Base-by-base conservation (phyloP, 2,113 vertebrate species). In the Buteo buteo region DNA sequence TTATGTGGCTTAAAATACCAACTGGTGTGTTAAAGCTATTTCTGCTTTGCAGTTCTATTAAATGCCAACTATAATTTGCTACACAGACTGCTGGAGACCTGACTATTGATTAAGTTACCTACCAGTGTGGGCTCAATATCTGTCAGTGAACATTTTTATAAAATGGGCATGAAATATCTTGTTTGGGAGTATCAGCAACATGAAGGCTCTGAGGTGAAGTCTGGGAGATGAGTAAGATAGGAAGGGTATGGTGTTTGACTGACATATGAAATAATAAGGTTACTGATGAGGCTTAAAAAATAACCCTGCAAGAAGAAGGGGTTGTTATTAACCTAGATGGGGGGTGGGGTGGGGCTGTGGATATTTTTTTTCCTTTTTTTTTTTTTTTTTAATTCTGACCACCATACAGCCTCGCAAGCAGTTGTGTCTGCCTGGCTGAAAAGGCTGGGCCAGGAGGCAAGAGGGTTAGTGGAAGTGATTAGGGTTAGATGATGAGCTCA, bases 31-130 rank as follows among this genome's bases (percentile, higher is more conserved):
- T 94, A 91, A 95, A 97, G 94, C 92, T 97, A 77, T 96, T 97
- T 92, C 91, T 96, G 83, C 92, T 78, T 67, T 86, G 93, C 77
- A 86, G 90, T 97, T 97, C 86, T 77, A 71, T 92, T 97, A 98
- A 97, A 97, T 94, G 95, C 96, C 97, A 98, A 22, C 95, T 96
- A 49, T 61, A 95, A 96, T 97, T 96, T 96, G 97, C 93, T 93
- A 45, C 52, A 92, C 90, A 85, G 54, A 82, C 50, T 81, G 86
- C 70, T 67, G 90, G 62, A 70, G 36, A 71, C 71, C n/a, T 94
- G 95, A 91, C 45, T 96, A 49, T 88, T 96, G 82, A 95, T 97
- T 72, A 87, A 93, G 81, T 84, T 90, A 59, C 55, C 65, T 57
- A 64, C 64, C 74, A 92, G 32, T 32, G 81, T 81, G 83, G 70